These are phyloP conservation scores for Centruroides sculpturatus DNA, from an alignment of 1,140 invertebrate genomes.

Conservation along the genomic window DNA sequence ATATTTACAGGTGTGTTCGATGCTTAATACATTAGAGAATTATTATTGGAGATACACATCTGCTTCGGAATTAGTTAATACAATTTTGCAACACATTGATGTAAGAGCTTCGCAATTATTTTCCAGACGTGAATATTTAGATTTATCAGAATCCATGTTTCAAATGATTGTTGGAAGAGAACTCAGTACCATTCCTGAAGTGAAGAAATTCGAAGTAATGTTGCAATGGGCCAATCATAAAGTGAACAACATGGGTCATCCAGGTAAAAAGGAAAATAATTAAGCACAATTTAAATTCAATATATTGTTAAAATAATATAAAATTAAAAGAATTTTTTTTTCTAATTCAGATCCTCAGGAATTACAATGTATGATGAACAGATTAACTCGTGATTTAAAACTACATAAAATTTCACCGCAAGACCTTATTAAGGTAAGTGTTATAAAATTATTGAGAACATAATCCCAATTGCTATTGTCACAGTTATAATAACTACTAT, in stretches of 20 bases:
- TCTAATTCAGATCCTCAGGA: slow-evolving; percentile 8
- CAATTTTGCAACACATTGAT: slow-evolving; percentile 82
- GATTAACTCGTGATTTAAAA: slow-evolving; percentile 73
- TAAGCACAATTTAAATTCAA: background rate
- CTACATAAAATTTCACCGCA: slow-evolving; percentile 80
- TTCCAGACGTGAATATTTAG: slow-evolving; percentile 63
- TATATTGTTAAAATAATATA: background rate
- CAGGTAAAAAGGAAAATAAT: slow-evolving; percentile 42
- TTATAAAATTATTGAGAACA: background rate
- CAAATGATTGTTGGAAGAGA: slow-evolving; percentile 83
- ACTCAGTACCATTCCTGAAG: slow-evolving; percentile 61
- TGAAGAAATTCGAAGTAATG: slow-evolving; percentile 89
- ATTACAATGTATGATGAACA: slow-evolving; percentile 19
- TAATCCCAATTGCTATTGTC: background rate
- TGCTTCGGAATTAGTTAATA: slow-evolving; percentile 80
- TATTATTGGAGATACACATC: slow-evolving; percentile 92
- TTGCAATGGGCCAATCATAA: slow-evolving; percentile 71
- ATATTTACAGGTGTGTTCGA: slow-evolving; percentile 54
- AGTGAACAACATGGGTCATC: slow-evolving; percentile 32
- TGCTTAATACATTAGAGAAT: slow-evolving; percentile 82
- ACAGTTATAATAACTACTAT: background rate
- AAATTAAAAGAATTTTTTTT: background rate
- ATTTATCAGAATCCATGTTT: slow-evolving; percentile 83
- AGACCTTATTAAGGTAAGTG: slow-evolving; percentile 66
- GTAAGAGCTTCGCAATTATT: slow-evolving; percentile 64